Evolutionary conservation across 2,113 vertebrate genomes (phyloP), one percentile per base, ranked within the genome.

Genomic region (Tachysurus fulvidraco): DNA sequence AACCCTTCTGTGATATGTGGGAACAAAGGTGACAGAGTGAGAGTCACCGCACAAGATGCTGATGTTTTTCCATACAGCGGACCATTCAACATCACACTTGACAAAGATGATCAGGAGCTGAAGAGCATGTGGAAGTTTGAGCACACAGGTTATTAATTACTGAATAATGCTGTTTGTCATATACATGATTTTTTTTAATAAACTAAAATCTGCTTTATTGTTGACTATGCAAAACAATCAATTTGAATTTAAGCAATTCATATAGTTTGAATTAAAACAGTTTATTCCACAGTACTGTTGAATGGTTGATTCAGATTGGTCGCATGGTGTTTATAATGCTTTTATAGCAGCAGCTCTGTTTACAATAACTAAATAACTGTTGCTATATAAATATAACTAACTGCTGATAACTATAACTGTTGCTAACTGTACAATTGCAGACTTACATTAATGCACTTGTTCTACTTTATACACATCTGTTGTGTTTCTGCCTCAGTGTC

Each of bases 61-160:
- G 95, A 96, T 44, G 16, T 10, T 0, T 0, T 64, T 81, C 96
- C 96, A 9, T 94, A 41, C 17, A 79, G 91, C 0, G 92, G 92
- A 1, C 96, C 95, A 0, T 96, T 97, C 19, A 30, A 50, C 0
- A 96, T 96, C 88, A 89, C 91, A 3, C 65, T 97, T 73, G 87
- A 78, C 0, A 85, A 65, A 6, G 82, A 90, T 0, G 88, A 89
- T 19, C 46, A 87, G 85, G 76, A 73, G 11, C 44, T 89, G n/a
- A 87, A 87, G 28, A 54, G 81, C 13, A 80, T 0, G 0, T 97
- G 97, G 97, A 94, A 92, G 88, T 5, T 96, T 60, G 91, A 93
- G 0, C 93, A 93, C 0, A 67, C 30, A 69, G 95, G 95, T 95
- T 41, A 87, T 92, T 12, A 36, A 25, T 5, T 12, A 28, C 46